Evolutionary conservation across 2,888 invertebrate species (phyloP).

Genomic region (Coenonympha arcania): DNA sequence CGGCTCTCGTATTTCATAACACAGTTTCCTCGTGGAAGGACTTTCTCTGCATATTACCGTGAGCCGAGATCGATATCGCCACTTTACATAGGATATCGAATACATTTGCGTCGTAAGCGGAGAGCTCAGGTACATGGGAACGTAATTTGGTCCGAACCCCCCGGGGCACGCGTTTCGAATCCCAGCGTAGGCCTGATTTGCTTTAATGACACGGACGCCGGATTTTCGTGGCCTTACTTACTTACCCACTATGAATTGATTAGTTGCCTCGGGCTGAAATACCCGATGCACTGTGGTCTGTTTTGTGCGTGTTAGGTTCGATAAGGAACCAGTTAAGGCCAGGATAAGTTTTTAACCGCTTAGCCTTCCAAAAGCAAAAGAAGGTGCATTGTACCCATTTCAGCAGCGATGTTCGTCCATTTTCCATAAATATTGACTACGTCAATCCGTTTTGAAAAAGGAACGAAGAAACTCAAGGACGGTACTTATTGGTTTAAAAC

Average conservation of each 20-base stretch:
- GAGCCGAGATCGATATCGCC: constrained; percentile 17
- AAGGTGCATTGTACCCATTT: too few species aligned
- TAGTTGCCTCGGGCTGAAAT: not conserved
- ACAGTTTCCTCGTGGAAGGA: constrained; percentile 13
- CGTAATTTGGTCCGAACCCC: constrained; percentile 53
- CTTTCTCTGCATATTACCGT: constrained; percentile 15
- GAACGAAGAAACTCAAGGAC: too few species aligned
- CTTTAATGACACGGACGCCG: constrained; percentile 46
- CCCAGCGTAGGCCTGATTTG: constrained; percentile 52
- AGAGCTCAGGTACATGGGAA: constrained; percentile 42
- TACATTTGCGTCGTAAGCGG: constrained; percentile 15
- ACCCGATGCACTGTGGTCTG: not conserved
- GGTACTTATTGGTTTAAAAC: too few species aligned
- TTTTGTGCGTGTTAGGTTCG: not conserved
- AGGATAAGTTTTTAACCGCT: too few species aligned
- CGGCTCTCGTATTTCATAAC: constrained; percentile 19
- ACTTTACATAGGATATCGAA: constrained; percentile 19
- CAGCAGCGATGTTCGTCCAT: too few species aligned
- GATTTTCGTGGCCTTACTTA: constrained; percentile 10
- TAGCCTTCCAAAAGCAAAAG: too few species aligned
- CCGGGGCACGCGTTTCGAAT: constrained; percentile 52
- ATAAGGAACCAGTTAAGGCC: too few species aligned
- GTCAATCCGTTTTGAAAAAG: too few species aligned
- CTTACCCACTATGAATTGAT: constrained; percentile 6
- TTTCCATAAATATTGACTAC: too few species aligned